Percentiles rank a stretch among this genome's conserved stretches.
These are phyloP conservation scores for Oreohelix idahoensis DNA, from an alignment of 1,140 invertebrate genomes.

Conservation along the genomic window DNA sequence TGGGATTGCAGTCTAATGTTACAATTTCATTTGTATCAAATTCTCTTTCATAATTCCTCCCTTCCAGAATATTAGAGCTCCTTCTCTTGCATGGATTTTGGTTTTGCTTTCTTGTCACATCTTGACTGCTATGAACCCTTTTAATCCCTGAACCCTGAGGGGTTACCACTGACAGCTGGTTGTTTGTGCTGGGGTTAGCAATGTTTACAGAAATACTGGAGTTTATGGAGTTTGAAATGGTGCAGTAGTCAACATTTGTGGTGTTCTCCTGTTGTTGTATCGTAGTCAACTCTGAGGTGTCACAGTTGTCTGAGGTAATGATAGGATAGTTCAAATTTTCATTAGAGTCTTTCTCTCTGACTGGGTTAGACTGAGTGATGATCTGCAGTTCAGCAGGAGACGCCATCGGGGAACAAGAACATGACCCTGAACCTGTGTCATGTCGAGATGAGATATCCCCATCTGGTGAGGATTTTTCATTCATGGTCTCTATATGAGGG, in stretches of 20 bases:
- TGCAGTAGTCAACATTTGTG: neutral
- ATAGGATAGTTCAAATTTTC: constrained; percentile 64
- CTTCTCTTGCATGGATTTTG: neutral
- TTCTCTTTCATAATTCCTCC: neutral
- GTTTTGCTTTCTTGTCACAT: neutral
- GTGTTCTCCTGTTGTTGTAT: neutral
- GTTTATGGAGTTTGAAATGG: neutral
- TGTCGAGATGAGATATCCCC: constrained; percentile 9
- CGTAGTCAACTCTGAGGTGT: constrained; percentile 20
- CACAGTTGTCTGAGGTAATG: constrained; percentile 5
- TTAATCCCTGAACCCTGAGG: neutral
- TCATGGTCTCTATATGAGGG: constrained; percentile 45
- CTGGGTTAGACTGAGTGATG: constrained; percentile 42
- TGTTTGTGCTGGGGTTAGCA: constrained; percentile 10
- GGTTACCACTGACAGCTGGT: neutral
- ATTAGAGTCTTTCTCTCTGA: constrained; percentile 66
- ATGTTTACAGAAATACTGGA: neutral
- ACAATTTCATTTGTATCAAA: too few species aligned
- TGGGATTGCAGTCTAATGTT: neutral
- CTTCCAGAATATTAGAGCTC: neutral
- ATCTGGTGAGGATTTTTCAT: constrained; percentile 31
- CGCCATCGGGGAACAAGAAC: constrained; percentile 27
- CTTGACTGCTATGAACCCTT: constrained; percentile 17
- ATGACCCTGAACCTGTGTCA: constrained; percentile 25
- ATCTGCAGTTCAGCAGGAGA: constrained; percentile 31